Evolutionary conservation across 2,113 vertebrate genomes (phyloP).

Genomic region (Myotis lucifugus): DNA sequence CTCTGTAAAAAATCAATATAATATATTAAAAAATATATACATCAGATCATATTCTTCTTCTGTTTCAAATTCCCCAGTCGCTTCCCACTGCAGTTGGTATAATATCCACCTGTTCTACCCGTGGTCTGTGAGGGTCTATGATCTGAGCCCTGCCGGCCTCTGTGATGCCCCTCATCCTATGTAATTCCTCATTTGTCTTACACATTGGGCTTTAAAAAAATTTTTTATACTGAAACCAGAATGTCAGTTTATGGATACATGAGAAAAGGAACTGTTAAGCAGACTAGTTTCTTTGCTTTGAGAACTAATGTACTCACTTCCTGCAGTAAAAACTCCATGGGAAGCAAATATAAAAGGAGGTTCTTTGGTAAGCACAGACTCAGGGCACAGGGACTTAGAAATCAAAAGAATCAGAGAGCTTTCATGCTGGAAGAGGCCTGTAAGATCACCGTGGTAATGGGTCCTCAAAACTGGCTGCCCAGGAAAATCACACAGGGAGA

Average conservation of each 20-base stretch:
- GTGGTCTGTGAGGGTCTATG: neutral
- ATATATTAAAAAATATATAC: neutral
- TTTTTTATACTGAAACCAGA: neutral
- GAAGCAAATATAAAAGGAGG: neutral
- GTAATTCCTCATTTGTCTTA: neutral
- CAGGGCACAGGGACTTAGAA: neutral
- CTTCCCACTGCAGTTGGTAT: neutral
- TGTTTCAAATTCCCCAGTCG: neutral
- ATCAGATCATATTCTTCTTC: neutral
- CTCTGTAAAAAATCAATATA: neutral
- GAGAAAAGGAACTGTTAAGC: neutral
- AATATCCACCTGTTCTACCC: neutral
- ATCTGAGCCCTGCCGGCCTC: neutral
- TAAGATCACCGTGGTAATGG: neutral
- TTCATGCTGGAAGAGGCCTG: neutral
- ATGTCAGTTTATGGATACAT: neutral
- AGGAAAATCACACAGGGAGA: neutral
- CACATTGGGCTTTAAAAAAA: neutral
- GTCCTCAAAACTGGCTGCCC: neutral
- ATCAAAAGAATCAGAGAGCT: neutral
- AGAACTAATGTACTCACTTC: neutral
- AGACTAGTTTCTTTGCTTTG: neutral
- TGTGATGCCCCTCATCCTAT: neutral
- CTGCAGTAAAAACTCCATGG: neutral
- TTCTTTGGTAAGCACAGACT: neutral